Evolutionary conservation across 2,888 invertebrate species (phyloP), one percentile per base, ranked within the genome.

Genomic region (Leptura quadrifasciata): DNA sequence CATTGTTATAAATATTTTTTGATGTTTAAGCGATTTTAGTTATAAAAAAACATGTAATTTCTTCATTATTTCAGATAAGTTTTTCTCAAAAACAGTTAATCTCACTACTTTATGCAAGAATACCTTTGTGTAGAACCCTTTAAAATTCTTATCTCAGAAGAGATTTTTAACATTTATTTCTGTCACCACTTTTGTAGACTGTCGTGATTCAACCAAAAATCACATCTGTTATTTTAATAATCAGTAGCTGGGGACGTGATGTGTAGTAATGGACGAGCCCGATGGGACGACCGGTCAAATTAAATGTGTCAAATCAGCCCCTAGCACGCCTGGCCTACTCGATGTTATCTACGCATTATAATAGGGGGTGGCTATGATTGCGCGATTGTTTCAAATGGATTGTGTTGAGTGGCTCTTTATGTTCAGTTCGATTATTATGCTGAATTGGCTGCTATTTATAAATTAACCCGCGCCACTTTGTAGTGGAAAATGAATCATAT

Each of bases 371-470:
- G 83, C 82, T 85, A 85, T 86, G 87, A 87, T 87, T 86, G 85
- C 83, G 82, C 87, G 84, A 87, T 88, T 87, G 87, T 87, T 88
- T 87, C 86, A 84, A 85, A 85, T 85, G 83, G 85, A 85, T 85
- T 84, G 84, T 82, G 84, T 83, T 83, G 84, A 85, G 84, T 84
- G 84, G 83, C 82, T 82, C 84, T 82, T 82, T 84, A 82, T 82
- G 83, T 83, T 82, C 80, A 74, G 79, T 80, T 77, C 81, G 76
- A 83, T 82, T 82, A 83, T 82, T 81, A 78, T 81, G 76, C 76
- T 78, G 78, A 76, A 80, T 79, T 75, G 82, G 65, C 75, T 72
- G 77, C 75, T 75, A 74, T 77, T 76, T 76, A 79, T 77, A 75
- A 75, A 79, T 78, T 74, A 74, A 78, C 78, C 74, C 72, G 27